Evolutionary conservation across 1,140 invertebrate genomes (phyloP).

Genomic region (Conopomorpha cramerella): DNA sequence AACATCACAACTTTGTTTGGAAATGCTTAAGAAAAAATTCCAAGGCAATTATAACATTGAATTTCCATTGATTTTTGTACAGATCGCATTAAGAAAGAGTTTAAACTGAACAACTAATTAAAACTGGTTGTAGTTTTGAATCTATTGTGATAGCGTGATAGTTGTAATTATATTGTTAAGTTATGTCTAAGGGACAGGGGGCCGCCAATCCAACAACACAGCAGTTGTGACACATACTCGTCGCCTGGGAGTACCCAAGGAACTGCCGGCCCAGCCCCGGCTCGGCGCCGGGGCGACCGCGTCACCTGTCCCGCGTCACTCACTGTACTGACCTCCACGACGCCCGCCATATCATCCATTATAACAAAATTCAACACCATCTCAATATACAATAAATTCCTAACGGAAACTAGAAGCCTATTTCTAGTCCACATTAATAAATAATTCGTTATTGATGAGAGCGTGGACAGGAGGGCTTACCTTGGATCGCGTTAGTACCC

Average conservation of each 20-base stretch:
- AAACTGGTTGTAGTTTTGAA: too few relatives aligned
- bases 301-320: conserved; percentile 35
- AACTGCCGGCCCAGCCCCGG: conserved; percentile 29
- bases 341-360: too few relatives aligned
- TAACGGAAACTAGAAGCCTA: not conserved
- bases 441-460: too few relatives aligned
- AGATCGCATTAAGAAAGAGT: too few relatives aligned
- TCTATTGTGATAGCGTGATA: conserved; percentile 2
- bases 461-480: conserved; percentile 13
- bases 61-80: conserved; percentile 26
- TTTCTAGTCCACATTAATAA: not conserved
- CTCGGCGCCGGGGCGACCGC: conserved; percentile 17
- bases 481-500: conserved; percentile 15
- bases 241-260: conserved; percentile 30
- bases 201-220: conserved; percentile 54
- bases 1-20: conserved; percentile 55
- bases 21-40: conserved; percentile 44
- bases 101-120: too few relatives aligned
- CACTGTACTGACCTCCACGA: too few relatives aligned
- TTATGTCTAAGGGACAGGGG: conserved; percentile 27
- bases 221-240: conserved; percentile 49
- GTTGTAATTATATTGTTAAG: too few relatives aligned
- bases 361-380: too few relatives aligned
- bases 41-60: conserved; percentile 49
- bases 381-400: conserved; percentile 1